Percentiles rank a stretch among this genome's conserved stretches.
phyloP scores from a whole-genome alignment of 1,140 invertebrate species.

The Cotesia vestalis region DNA sequence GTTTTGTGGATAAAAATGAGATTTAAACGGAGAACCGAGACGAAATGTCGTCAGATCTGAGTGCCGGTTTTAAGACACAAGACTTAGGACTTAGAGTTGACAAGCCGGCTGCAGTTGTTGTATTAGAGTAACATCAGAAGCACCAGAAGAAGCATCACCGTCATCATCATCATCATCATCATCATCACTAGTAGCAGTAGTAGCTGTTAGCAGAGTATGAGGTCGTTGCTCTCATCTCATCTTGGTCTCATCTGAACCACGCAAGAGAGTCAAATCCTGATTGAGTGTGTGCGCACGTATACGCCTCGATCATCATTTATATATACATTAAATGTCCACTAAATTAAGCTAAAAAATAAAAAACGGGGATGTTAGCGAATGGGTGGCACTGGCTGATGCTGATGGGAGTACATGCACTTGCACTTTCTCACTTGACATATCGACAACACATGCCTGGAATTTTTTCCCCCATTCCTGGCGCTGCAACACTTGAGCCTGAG shows the following conservation, averaged over 20 bases:
- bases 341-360: slow-evolving; percentile 6
- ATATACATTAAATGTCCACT: slow-evolving; percentile 5
- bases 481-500: no score
- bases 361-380: not conserved
- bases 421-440: not conserved
- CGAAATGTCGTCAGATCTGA: not conserved
- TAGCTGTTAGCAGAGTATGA: slow-evolving; percentile 3
- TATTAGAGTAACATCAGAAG: no score
- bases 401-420: slow-evolving; percentile 1
- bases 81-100: not conserved
- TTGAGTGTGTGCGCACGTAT: not conserved
- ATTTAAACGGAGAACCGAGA: not conserved
- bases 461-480: not conserved
- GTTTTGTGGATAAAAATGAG: not conserved
- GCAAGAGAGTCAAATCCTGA: slow-evolving; percentile 10
- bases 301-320: slow-evolving; percentile 7
- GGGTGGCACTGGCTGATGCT: not conserved
- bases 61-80: not conserved
- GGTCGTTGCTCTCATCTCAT: slow-evolving; percentile 32
- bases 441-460: not conserved
- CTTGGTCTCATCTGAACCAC: slow-evolving; percentile 7
- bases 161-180: not conserved
- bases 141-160: no score
- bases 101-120: slow-evolving; percentile 21
- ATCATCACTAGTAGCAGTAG: no score